phyloP scores from a whole-genome alignment of 2,888 invertebrate genomes.

The Stegana nigrithorax region DNA sequence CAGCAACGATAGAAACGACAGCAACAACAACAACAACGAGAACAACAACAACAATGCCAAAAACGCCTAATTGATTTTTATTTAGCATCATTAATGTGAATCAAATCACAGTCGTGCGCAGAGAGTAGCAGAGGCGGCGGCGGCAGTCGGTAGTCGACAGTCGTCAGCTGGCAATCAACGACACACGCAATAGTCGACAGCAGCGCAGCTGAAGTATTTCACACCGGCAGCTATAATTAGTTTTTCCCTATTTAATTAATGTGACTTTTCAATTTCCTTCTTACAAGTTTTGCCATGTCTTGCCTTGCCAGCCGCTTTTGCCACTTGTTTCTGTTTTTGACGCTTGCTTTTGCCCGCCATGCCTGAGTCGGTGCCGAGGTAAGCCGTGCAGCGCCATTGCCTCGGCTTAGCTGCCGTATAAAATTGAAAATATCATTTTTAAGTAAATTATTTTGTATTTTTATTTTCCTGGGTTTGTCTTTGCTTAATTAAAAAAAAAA shows the following conservation, averaged over 20 bases:
- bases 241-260: conserved; percentile 12
- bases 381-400: too few species aligned
- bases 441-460: neutral
- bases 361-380: too few species aligned
- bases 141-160: too few species aligned
- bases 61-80: conserved; percentile 17
- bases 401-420: too few species aligned
- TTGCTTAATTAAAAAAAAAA: neutral
- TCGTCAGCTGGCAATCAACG: neutral
- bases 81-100: conserved; percentile 13
- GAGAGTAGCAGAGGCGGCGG: too few species aligned
- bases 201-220: conserved; percentile 17
- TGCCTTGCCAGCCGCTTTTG: neutral
- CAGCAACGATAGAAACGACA: too few species aligned
- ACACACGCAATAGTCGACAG: conserved; percentile 1
- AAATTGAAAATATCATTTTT: too few species aligned
- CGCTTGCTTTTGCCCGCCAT: too few species aligned
- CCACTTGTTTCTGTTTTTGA: neutral
- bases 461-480: neutral
- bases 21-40: neutral
- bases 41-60: neutral
- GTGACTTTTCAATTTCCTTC: conserved; percentile 18
- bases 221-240: conserved; percentile 17
- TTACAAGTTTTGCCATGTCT: neutral
- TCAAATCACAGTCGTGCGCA: too few species aligned